Evolutionary conservation across 2,113 vertebrate species (phyloP).

Genomic region (Rhea americana): DNA sequence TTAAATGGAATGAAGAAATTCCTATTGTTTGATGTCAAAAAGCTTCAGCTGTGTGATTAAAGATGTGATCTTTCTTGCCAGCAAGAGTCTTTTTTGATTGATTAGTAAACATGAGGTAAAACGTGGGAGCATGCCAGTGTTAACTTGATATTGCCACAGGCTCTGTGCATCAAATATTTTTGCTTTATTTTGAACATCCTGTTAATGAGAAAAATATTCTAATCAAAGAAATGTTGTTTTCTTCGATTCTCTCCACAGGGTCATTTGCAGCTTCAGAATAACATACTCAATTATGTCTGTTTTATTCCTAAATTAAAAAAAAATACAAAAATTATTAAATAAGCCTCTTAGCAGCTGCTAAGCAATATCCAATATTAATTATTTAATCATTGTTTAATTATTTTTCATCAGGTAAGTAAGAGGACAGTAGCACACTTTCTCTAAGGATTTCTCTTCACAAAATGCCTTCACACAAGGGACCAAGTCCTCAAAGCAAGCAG

Average conservation of each 20-base stretch:
- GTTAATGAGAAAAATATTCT: constrained; percentile 68
- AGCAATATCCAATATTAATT: constrained; percentile 51
- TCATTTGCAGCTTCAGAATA: constrained; percentile 29
- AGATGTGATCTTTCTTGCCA: constrained; percentile 54
- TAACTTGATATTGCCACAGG: constrained; percentile 49
- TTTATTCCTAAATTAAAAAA: constrained; percentile 39
- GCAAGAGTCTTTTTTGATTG: constrained; percentile 17
- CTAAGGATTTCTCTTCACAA: background rate
- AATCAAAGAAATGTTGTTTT: constrained; percentile 61
- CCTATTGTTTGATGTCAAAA: constrained; percentile 29
- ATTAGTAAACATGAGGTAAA: constrained; percentile 65
- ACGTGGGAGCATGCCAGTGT: background rate
- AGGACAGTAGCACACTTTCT: background rate
- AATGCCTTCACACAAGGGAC: background rate
- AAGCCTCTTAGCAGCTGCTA: constrained; percentile 24
- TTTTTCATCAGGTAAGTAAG: constrained; percentile 1
- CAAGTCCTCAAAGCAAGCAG: background rate
- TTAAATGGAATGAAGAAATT: background rate
- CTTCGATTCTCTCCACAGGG: constrained; percentile 35
- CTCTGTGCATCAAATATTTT: constrained; percentile 52
- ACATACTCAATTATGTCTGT: constrained; percentile 31
- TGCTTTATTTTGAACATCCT: constrained; percentile 46
- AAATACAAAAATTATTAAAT: constrained; percentile 22
- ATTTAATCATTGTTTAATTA: constrained; percentile 12
- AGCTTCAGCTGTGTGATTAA: constrained; percentile 55